Conservation (phyloP, 2,888 invertebrate genomes). For the Heliconius hortense region DNA sequence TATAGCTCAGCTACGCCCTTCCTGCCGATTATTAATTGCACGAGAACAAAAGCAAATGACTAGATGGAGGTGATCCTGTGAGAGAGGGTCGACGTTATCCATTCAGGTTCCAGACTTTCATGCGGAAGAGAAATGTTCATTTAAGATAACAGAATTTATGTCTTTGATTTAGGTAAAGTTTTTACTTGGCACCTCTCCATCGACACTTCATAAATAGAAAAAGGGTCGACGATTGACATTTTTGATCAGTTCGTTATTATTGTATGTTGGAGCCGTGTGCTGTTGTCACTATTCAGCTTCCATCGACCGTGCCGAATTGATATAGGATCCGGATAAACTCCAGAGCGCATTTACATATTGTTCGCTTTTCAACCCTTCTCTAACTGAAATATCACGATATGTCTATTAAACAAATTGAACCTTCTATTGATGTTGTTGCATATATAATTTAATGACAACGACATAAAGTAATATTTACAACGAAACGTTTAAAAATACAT, state of each 20-base stretch:
- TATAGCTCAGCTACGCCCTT: slow-evolving; percentile 74
- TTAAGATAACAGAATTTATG: slow-evolving; percentile 81
- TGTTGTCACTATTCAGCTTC: slow-evolving; percentile 65
- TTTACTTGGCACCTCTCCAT: slow-evolving; percentile 51
- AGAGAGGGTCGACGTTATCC: slow-evolving; percentile 79
- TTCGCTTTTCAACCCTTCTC: slow-evolving; percentile 52
- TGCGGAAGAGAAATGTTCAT: slow-evolving; percentile 79
- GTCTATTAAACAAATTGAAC: slow-evolving; percentile 30
- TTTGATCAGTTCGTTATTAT: slow-evolving; percentile 64
- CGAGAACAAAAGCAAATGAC: slow-evolving; percentile 82
- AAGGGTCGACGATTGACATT: slow-evolving; percentile 61
- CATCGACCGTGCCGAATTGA: slow-evolving; percentile 62
- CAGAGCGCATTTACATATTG: slow-evolving; percentile 64
- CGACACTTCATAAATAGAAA: slow-evolving; percentile 53
- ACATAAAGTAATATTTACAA: slow-evolving; percentile 4
- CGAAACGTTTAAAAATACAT: slow-evolving; percentile 38
- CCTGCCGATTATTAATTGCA: slow-evolving; percentile 80
- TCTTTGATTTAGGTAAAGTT: slow-evolving; percentile 79
- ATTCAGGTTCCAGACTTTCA: slow-evolving; percentile 78
- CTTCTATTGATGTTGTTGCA: neutral
- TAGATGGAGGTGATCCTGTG: slow-evolving; percentile 78
- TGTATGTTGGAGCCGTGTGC: slow-evolving; percentile 62
- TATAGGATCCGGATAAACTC: slow-evolving; percentile 61
- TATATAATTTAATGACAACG: neutral
- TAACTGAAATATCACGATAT: slow-evolving; percentile 31